Evolutionary conservation across 2,888 invertebrate genomes (phyloP).

Genomic region (Sinelater perroti): DNA sequence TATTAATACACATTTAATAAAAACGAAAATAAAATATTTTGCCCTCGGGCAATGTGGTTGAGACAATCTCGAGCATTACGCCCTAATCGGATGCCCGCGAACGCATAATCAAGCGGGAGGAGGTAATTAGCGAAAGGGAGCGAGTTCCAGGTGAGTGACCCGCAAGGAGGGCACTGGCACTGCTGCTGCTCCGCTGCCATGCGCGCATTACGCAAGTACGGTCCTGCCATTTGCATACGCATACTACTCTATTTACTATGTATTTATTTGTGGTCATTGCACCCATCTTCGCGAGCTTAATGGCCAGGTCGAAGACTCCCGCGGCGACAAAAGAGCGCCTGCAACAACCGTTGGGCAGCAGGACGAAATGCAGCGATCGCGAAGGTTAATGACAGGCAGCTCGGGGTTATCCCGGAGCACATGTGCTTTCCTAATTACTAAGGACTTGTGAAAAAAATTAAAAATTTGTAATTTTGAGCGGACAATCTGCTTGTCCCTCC

Average conservation of each 20-base stretch:
- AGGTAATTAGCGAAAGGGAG: conserved; percentile 39
- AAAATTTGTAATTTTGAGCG: too few relatives aligned
- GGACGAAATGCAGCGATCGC: too few relatives aligned
- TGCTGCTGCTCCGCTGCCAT: conserved; percentile 21
- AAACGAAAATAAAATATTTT: too few relatives aligned
- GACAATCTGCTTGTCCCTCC: too few relatives aligned
- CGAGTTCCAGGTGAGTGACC: conserved; percentile 35
- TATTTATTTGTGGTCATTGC: conserved; percentile 38
- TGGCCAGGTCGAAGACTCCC: conserved; percentile 30
- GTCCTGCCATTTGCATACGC: conserved; percentile 34
- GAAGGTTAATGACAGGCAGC: too few relatives aligned
- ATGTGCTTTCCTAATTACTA: too few relatives aligned
- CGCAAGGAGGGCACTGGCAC: conserved; percentile 38
- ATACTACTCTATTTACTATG: conserved; percentile 39
- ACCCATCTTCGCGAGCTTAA: conserved; percentile 22
- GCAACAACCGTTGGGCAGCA: too few relatives aligned
- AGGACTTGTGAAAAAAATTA: too few relatives aligned
- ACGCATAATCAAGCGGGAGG: conserved; percentile 19
- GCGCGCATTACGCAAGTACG: conserved; percentile 37
- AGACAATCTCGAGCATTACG: too few relatives aligned
- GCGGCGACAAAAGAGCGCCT: conserved; percentile 8
- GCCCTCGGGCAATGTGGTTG: too few relatives aligned
- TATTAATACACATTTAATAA: too few relatives aligned
- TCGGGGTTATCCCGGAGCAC: too few relatives aligned
- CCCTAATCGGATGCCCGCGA: background rate